phyloP scores from a whole-genome alignment of 2,113 vertebrate genomes.

The Macaca fascicularis region T2T-MFA8v1.1 NC_088375.1:152761501-152762000 shows the following conservation, averaged over 20 bases:
- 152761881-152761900: not conserved
- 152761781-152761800: not conserved
- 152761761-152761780: not conserved
- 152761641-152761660: not conserved
- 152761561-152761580: no score
- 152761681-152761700: not conserved
- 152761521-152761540: no score
- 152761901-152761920: not conserved
- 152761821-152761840: not conserved
- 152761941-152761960: not conserved
- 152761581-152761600: no score
- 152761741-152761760: not conserved
- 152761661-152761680: not conserved
- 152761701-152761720: not conserved
- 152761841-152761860: not conserved
- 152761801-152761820: not conserved
- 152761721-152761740: not conserved
- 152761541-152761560: no score
- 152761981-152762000: not conserved
- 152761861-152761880: not conserved
- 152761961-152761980: not conserved
- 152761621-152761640: no score
- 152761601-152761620: no score
- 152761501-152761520: no score
- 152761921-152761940: not conserved